Evolutionary conservation across 2,888 invertebrate species (phyloP).

Genomic region (Euzophera pinguis): DNA sequence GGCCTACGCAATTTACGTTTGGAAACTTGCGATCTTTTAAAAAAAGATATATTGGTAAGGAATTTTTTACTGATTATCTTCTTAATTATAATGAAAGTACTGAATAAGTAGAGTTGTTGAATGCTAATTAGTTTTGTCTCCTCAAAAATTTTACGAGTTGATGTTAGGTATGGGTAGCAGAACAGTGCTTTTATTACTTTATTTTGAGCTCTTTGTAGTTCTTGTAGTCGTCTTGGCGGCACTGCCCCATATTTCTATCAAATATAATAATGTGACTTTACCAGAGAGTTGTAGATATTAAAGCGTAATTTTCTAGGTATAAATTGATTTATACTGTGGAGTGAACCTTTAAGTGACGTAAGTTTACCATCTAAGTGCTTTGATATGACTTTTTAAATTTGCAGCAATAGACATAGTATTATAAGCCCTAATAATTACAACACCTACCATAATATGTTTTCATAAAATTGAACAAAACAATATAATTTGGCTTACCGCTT

Average conservation of each 20-base stretch:
- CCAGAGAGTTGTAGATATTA: neutral
- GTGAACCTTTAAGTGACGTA: neutral
- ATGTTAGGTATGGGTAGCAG: slow-evolving; percentile 7
- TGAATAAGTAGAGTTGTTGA: neutral
- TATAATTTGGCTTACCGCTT: no score
- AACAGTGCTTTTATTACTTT: slow-evolving; percentile 13
- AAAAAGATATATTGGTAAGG: no score
- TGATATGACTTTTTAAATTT: no score
- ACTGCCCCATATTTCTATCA: neutral
- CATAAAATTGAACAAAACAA: no score
- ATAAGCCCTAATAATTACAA: no score
- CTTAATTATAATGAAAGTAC: neutral
- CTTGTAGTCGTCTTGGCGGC: slow-evolving; percentile 11
- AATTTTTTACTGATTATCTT: neutral
- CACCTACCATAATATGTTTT: no score
- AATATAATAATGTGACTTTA: neutral
- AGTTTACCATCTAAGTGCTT: neutral
- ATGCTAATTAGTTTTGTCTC: neutral
- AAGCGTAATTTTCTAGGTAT: neutral
- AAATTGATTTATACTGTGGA: neutral
- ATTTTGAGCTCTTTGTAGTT: slow-evolving; percentile 12
- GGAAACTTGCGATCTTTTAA: neutral
- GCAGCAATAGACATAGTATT: no score
- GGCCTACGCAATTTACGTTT: slow-evolving; percentile 11
- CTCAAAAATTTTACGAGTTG: neutral